A percentile compares a stretch with the other conserved stretches of the same genome.
Conservation (phyloP, 2,888 invertebrate species). For the Idaea aversata region DNA sequence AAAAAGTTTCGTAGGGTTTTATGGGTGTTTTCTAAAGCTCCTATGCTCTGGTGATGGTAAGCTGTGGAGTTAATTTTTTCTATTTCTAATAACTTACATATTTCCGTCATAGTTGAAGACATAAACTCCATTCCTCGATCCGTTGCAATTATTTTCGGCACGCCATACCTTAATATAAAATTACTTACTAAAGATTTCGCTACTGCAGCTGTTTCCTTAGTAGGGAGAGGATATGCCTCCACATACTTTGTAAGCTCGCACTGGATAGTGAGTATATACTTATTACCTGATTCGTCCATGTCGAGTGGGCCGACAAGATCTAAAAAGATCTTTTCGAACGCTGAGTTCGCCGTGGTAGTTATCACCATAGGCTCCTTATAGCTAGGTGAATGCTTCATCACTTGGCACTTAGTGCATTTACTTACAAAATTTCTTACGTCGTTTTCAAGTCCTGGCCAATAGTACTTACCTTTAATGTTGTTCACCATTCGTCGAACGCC, state of each 20-base stretch:
- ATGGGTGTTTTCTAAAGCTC: slow-evolving; percentile 18
- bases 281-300: slow-evolving; percentile 18
- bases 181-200: slow-evolving; percentile 17
- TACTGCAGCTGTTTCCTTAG: slow-evolving; percentile 10
- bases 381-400: slow-evolving; percentile 4
- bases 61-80: slow-evolving; percentile 19
- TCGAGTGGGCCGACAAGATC: slow-evolving; percentile 23
- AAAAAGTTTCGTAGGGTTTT: slow-evolving; percentile 16
- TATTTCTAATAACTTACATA: slow-evolving; percentile 21
- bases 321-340: slow-evolving; percentile 23
- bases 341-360: slow-evolving; percentile 21
- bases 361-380: slow-evolving; percentile 19
- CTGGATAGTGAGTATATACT: slow-evolving; percentile 18
- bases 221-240: slow-evolving; percentile 13
- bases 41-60: slow-evolving; percentile 19
- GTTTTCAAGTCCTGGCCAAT: slow-evolving; percentile 15
- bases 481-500: slow-evolving; percentile 22
- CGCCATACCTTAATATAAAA: slow-evolving; percentile 17
- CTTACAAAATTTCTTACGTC: slow-evolving; percentile 21
- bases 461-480: slow-evolving; percentile 21
- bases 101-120: slow-evolving; percentile 10
- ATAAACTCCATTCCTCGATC: slow-evolving; percentile 23
- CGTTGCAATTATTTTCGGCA: slow-evolving; percentile 12
- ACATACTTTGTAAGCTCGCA: slow-evolving; percentile 28
- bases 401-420: slow-evolving; percentile 24